phyloP scores from a whole-genome alignment of 2,888 invertebrate genomes.

The Drosophila tripunctata region DNA sequence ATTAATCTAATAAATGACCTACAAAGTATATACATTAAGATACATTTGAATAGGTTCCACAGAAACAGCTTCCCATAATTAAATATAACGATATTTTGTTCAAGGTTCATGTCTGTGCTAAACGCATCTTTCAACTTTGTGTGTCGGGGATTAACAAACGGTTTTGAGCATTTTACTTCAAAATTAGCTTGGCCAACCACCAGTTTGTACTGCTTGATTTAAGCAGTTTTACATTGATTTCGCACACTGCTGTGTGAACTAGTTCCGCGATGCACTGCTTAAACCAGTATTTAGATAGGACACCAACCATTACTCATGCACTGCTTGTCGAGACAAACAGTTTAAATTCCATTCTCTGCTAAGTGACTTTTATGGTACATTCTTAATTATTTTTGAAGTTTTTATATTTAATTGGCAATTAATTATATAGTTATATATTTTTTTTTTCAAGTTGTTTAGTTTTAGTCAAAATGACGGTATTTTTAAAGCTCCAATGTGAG shows the following conservation, averaged over 20 bases:
- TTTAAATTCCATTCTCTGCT: no score
- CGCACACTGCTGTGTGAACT: no score
- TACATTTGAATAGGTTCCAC: neutral
- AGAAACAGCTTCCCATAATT: neutral
- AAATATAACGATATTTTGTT: neutral
- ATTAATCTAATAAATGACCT: neutral
- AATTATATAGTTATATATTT: no score
- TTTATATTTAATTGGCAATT: no score
- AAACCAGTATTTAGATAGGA: neutral
- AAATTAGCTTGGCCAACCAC: neutral
- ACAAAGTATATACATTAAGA: neutral
- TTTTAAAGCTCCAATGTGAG: no score
- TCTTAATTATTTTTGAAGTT: no score
- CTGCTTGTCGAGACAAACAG: no score
- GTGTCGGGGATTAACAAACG: neutral
- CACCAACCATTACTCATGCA: slow-evolving; percentile 1
- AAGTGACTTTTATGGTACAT: no score
- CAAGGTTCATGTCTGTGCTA: neutral
- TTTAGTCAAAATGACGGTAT: no score
- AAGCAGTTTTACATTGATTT: no score
- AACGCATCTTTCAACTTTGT: neutral
- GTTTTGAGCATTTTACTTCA: neutral
- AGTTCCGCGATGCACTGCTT: neutral
- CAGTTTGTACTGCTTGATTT: neutral
- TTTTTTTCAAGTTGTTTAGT: no score